A percentile compares a stretch with the other conserved stretches of the same genome.
These are phyloP conservation scores for Caenorhabditis parvicauda DNA, from an alignment of 2,888 invertebrate genomes.

Conservation along the genomic window DNA sequence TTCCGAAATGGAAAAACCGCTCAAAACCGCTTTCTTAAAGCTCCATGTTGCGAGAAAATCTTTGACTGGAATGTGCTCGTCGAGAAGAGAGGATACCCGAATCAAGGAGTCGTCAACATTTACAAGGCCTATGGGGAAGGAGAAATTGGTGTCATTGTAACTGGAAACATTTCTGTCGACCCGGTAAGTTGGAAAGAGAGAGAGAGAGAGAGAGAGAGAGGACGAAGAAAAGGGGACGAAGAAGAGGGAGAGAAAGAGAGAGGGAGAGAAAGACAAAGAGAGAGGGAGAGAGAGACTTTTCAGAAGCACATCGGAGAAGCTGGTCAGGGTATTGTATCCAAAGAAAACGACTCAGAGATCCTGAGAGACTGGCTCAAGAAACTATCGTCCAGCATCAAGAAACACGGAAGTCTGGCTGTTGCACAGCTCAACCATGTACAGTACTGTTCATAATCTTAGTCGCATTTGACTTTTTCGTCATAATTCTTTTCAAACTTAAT, in stretches of 20 bases:
- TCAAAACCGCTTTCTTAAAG: conserved; percentile 31
- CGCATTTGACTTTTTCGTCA: too few species aligned
- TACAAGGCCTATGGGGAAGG: conserved; percentile 49
- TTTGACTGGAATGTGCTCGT: conserved; percentile 28
- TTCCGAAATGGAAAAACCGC: conserved; percentile 31
- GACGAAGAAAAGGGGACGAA: too few species aligned
- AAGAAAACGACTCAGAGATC: conserved; percentile 22
- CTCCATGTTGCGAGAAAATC: conserved; percentile 37
- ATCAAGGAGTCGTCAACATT: conserved; percentile 25
- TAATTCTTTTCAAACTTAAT: too few species aligned
- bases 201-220: background rate
- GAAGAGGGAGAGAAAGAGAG: too few species aligned
- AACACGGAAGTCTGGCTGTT: conserved; percentile 35
- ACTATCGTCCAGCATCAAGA: conserved; percentile 21
- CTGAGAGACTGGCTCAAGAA: conserved; percentile 26
- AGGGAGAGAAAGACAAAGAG: too few species aligned
- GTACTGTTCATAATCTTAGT: too few species aligned
- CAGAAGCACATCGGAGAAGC: conserved; percentile 33
- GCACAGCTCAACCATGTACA: conserved; percentile 38
- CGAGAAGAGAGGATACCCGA: conserved; percentile 37
- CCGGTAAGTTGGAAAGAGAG: too few species aligned
- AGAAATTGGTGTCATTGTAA: conserved; percentile 44
- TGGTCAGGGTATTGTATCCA: conserved; percentile 25
- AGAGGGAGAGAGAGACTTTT: too few species aligned
- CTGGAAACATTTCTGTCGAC: conserved; percentile 44